Evolutionary conservation across 1,140 invertebrate genomes (phyloP).

Genomic region (Brachionus rotundiformis): DNA sequence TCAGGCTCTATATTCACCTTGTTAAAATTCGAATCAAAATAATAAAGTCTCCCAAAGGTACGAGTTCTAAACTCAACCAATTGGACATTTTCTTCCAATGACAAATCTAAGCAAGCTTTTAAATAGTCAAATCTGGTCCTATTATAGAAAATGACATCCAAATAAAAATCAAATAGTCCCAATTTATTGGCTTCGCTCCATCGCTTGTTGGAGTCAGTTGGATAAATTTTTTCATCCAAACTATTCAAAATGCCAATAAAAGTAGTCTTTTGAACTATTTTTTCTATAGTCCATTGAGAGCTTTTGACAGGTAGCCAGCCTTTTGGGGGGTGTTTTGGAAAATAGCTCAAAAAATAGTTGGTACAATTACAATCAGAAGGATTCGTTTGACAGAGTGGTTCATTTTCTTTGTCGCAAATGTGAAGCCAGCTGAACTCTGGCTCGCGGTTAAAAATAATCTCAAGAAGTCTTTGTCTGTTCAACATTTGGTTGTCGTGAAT

Average conservation of each 20-base stretch:
- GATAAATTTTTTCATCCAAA: conserved; percentile 34
- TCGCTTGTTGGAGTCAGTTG: conserved; percentile 24
- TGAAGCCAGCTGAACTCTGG: conserved; percentile 24
- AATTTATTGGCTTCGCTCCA: conserved; percentile 32
- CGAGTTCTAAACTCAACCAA: conserved; percentile 23
- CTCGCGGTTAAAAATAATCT: neutral
- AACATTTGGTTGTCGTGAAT: conserved; percentile 41
- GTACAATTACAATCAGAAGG: neutral
- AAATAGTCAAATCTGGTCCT: conserved; percentile 42
- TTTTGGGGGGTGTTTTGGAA: neutral
- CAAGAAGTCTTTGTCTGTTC: conserved; percentile 18
- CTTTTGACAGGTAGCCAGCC: conserved; percentile 39
- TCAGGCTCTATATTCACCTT: no score
- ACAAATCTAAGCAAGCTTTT: conserved; percentile 4
- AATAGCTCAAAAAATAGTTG: conserved; percentile 33
- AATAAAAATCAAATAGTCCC: conserved; percentile 28
- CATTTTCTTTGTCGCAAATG: conserved; percentile 31
- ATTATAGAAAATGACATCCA: conserved; percentile 16
- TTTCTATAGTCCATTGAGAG: conserved; percentile 34
- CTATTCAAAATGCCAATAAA: conserved; percentile 42
- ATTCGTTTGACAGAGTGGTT: neutral
- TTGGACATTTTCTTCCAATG: conserved; percentile 47
- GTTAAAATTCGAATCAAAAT: conserved; percentile 16
- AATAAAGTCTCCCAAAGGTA: conserved; percentile 31
- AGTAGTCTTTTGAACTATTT: conserved; percentile 44